phyloP scores from a whole-genome alignment of 2,113 vertebrate species.

The Casuarius casuarius region DNA sequence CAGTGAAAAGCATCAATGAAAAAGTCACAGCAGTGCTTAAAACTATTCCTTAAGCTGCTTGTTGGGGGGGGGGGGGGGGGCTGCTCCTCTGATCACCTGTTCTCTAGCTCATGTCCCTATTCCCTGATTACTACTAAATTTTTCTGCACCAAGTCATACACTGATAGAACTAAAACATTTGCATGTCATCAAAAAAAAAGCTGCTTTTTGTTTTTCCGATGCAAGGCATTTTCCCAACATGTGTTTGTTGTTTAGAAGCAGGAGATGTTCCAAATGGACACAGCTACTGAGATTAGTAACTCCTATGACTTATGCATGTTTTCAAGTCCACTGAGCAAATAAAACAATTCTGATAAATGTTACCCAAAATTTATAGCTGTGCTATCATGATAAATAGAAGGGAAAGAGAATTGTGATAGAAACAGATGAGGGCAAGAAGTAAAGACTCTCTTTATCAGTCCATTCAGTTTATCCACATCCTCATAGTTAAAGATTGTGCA shows the following conservation, averaged over 20 bases:
- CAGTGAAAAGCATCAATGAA: not conserved
- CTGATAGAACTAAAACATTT: not conserved
- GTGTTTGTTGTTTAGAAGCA: not conserved
- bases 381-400: not conserved
- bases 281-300: not conserved
- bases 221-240: not conserved
- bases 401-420: not conserved
- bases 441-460: not conserved
- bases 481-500: not conserved
- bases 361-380: not conserved
- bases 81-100: not conserved
- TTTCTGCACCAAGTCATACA: not conserved
- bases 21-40: not conserved
- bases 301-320: not conserved
- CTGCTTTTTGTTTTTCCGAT: not conserved
- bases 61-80: not conserved
- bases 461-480: not conserved
- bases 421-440: not conserved
- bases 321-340: not conserved
- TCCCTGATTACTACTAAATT: not conserved
- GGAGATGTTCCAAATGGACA: not conserved
- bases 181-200: not conserved
- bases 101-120: not conserved
- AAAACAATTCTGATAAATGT: not conserved
- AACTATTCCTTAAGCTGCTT: not conserved